Percentiles rank a stretch among this genome's conserved stretches.
Evolutionary conservation across 2,113 vertebrate species (phyloP).

Genomic region (Chionodraco myersi): DNA sequence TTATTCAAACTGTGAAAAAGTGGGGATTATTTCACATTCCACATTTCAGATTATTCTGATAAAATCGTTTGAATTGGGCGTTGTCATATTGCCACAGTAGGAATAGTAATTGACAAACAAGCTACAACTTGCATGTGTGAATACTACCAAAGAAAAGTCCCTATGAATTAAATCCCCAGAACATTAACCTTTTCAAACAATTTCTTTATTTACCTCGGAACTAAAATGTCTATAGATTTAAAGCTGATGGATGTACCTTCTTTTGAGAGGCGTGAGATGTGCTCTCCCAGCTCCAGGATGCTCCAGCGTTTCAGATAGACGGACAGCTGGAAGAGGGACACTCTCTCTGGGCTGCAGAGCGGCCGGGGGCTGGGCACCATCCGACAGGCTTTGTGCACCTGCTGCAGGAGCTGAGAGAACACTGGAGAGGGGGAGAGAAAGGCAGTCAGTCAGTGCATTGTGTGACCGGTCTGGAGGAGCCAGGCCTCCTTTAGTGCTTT

Average conservation of each 20-base stretch:
- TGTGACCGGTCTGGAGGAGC: no score
- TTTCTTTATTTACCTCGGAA: background rate
- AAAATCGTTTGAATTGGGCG: no score
- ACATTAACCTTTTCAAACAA: background rate
- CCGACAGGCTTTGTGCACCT: conserved; percentile 84
- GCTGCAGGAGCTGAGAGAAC: conserved; percentile 86
- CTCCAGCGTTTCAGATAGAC: conserved; percentile 87
- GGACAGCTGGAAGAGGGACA: conserved; percentile 93
- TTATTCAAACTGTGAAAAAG: no score
- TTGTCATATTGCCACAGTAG: no score
- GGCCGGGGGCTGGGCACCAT: conserved; percentile 61
- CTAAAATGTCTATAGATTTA: background rate
- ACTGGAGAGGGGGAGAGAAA: conserved; percentile 73
- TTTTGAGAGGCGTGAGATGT: conserved; percentile 88
- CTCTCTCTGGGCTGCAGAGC: conserved; percentile 53
- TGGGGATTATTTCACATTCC: no score
- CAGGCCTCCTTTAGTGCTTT: no score
- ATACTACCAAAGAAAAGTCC: no score
- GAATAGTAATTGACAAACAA: no score
- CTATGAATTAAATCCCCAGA: background rate
- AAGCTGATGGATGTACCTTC: conserved; percentile 85
- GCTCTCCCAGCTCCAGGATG: conserved; percentile 88
- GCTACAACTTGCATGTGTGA: no score
- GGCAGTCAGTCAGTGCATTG: no score
- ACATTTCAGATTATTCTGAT: no score